phyloP scores from a whole-genome alignment of 2,888 invertebrate species.

The Tenthredo mesomela region DNA sequence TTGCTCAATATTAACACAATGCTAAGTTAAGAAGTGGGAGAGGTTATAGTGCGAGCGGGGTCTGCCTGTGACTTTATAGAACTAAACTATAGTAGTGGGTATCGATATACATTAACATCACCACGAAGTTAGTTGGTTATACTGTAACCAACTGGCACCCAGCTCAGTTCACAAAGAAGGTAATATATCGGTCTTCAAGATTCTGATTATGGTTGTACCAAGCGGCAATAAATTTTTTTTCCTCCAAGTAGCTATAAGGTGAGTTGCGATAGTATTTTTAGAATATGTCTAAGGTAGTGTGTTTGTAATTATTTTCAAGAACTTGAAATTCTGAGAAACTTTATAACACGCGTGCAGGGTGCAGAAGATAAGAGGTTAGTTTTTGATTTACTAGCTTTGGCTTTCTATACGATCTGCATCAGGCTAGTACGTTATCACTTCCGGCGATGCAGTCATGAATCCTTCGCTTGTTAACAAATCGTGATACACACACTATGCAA shows the following conservation, averaged over 20 bases:
- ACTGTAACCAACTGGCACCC: not conserved
- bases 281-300: not conserved
- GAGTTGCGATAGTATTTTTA: no score
- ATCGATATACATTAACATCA: not conserved
- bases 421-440: conserved; percentile 6
- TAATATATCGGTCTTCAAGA: conserved; percentile 13
- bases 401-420: not conserved
- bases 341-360: not conserved
- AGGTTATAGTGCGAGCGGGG: not conserved
- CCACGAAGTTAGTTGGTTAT: not conserved
- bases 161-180: conserved; percentile 8
- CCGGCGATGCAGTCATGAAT: conserved; percentile 13
- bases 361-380: not conserved
- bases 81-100: not conserved
- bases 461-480: not conserved
- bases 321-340: not conserved
- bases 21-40: not conserved
- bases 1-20: conserved; percentile 38
- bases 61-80: not conserved
- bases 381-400: conserved; percentile 12
- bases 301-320: not conserved
- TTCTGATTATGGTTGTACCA: conserved; percentile 23
- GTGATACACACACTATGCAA: not conserved
- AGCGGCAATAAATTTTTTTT: not conserved
- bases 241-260: not conserved